Base-by-base conservation (phyloP, 2,113 vertebrate genomes). In the Oryzias curvinotus region DNA sequence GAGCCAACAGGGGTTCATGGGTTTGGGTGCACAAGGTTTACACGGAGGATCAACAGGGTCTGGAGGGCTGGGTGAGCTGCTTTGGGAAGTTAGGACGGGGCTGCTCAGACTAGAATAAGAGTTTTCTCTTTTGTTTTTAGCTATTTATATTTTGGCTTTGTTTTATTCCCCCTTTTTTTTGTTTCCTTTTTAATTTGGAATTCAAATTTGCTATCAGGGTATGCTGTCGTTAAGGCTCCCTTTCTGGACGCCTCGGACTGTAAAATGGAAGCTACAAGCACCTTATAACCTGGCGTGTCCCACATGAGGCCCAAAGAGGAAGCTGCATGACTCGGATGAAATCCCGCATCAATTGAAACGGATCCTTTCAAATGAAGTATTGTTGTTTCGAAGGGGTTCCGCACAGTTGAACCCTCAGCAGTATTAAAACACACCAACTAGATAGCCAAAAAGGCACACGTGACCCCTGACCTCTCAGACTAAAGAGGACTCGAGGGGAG, bases 251-350 rank as follows among this genome's bases (percentile, higher is more conserved):
- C 77, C 83, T 78, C 76, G 71, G 82, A 91, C 89, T 90, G 86
- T 88, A 90, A 85, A 84, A 83, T 83, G 78, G 86, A 88, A 84
- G 82, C 87, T 88, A 84, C 67, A 85, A 86, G 92, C 90, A 93
- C 92, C 91, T 93, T 93, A 91, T 88, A 62, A 74, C 73, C 52
- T 65, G 85, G 83, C 75, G 72, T 57, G 71, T 84, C 75, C 71
- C 67, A 65, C 82, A 87, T 86, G 85, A 88, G 89, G 86, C 78
- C 77, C 75, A 80, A 78, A 68, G 77, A 75, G 76, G 82, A 69
- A 17, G 47, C n/a, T 77, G 62, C 68, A 69, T 80, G 75, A 78
- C 81, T 69, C 73, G 56, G 55, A 85, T 69, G 68, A 52, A 70
- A 70, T 64, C 69, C 63, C 72, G 73, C 52, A 70, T 77, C 68